Evolutionary conservation across 2,888 invertebrate species (phyloP).

Genomic region (Epinotia bilunana): DNA sequence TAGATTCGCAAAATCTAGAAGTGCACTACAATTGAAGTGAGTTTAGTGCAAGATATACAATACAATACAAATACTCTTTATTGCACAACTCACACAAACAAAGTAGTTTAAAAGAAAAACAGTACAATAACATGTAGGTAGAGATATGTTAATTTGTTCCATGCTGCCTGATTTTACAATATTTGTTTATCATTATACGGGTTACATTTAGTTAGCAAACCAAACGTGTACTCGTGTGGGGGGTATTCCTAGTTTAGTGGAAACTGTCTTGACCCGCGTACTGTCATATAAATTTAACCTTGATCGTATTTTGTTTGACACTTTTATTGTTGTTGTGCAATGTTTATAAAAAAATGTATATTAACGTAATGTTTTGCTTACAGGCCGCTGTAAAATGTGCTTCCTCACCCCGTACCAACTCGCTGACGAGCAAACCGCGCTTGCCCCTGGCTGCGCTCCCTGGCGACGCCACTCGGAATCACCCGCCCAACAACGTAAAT

Average conservation of each 20-base stretch:
- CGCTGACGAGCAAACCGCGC: constrained; percentile 79
- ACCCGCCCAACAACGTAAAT: constrained; percentile 81
- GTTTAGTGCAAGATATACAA: background rate
- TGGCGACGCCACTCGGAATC: constrained; percentile 74
- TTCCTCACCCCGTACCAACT: constrained; percentile 80
- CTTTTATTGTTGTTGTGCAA: background rate
- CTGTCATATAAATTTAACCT: background rate
- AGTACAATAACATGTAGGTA: too few species aligned
- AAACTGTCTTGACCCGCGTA: background rate
- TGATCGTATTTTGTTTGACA: background rate
- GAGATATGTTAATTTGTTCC: background rate
- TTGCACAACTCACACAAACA: too few species aligned
- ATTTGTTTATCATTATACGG: background rate
- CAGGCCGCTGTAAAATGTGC: constrained; percentile 83
- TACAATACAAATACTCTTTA: too few species aligned
- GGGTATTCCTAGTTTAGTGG: background rate
- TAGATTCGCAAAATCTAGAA: background rate
- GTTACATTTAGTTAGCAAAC: background rate
- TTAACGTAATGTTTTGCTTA: constrained; percentile 48
- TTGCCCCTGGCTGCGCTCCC: constrained; percentile 75
- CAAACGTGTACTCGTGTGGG: background rate
- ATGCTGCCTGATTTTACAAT: background rate
- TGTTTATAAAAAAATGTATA: background rate
- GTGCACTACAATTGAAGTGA: constrained; percentile 14
- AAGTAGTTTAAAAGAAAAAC: too few species aligned